These are phyloP conservation scores for Emberiza fucata DNA, from an alignment of 2,113 vertebrate genomes.

Conservation along the genomic window DNA sequence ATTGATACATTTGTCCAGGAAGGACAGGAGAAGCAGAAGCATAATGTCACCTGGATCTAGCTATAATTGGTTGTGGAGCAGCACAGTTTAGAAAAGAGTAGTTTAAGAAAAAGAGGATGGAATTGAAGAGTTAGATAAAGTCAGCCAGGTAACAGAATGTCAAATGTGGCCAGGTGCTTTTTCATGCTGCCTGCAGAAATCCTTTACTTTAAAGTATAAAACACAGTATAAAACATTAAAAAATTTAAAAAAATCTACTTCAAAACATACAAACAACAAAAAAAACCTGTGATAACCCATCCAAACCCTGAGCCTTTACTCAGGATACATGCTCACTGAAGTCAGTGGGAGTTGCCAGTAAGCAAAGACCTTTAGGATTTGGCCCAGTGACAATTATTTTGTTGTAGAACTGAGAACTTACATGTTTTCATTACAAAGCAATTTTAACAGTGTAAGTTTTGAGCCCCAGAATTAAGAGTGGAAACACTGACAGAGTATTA, in stretches of 20 bases:
- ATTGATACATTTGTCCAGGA: background rate
- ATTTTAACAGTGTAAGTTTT: background rate
- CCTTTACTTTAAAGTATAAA: background rate
- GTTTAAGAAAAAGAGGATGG: background rate
- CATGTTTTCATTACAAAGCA: background rate
- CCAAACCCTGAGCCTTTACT: background rate
- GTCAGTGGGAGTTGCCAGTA: background rate
- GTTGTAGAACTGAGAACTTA: background rate
- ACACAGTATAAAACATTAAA: background rate
- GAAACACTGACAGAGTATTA: constrained; percentile 14
- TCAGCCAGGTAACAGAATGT: background rate
- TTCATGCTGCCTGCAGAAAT: background rate
- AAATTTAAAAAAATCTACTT: background rate
- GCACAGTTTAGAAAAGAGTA: background rate
- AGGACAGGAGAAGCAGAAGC: background rate
- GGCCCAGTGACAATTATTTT: constrained; percentile 1
- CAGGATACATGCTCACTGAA: background rate
- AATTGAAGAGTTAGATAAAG: background rate
- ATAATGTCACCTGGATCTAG: background rate
- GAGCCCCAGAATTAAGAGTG: background rate
- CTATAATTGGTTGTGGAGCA: background rate
- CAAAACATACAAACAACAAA: background rate
- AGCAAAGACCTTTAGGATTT: background rate
- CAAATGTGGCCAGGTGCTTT: background rate
- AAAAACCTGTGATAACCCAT: background rate